These are phyloP conservation scores for Catharus minimus DNA, from an alignment of 2,113 vertebrate species.

Conservation along the genomic window DNA sequence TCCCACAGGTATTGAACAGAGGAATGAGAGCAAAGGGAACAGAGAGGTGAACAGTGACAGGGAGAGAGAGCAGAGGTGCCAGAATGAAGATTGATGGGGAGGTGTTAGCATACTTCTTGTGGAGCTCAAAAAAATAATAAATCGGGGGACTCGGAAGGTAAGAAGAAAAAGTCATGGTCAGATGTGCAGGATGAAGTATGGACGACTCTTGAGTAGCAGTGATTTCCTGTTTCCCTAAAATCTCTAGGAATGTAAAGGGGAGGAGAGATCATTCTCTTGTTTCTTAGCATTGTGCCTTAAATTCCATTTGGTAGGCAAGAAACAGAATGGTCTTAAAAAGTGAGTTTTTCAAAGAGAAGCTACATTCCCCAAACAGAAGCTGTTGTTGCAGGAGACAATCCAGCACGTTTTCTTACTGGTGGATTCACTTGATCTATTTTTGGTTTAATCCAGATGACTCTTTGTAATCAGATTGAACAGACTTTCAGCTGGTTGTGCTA, in stretches of 20 bases:
- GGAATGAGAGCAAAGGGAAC: background rate
- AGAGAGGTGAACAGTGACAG: background rate
- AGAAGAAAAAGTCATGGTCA: background rate
- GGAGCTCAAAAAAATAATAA: background rate
- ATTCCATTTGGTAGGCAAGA: background rate
- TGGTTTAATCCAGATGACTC: conserved; percentile 35
- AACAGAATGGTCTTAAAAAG: background rate
- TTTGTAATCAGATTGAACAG: conserved; percentile 13
- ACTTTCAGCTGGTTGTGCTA: background rate
- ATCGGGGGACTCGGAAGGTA: background rate
- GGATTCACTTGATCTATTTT: conserved; percentile 24
- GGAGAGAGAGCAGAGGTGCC: background rate
- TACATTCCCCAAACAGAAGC: background rate
- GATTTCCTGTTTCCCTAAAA: background rate
- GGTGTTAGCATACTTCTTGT: background rate
- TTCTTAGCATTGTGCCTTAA: background rate
- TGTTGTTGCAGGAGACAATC: background rate
- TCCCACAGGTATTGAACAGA: background rate
- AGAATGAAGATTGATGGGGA: background rate
- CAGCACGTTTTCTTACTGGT: background rate
- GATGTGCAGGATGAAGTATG: background rate
- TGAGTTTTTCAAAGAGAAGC: background rate
- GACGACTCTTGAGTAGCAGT: background rate
- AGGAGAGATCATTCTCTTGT: background rate
- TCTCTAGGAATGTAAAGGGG: background rate